Evolutionary conservation across 2,888 invertebrate genomes (phyloP), one percentile per base, ranked within the genome.

Genomic region (Agrochola lota): DNA sequence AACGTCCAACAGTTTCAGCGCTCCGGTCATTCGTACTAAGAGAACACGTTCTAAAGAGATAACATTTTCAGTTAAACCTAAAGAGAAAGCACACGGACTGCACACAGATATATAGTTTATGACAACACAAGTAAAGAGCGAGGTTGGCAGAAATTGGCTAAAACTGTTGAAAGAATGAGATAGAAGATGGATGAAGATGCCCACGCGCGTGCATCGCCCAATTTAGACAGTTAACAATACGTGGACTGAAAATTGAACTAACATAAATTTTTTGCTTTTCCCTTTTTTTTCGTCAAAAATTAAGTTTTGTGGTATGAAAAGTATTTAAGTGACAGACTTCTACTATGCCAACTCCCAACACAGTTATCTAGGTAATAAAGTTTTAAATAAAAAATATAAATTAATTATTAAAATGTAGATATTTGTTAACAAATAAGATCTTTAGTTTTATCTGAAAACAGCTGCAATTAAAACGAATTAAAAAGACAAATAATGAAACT

Each of bases 1-100:
- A 43, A 72, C 17, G 52, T 6, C 9, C 12, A 55, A 67, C 71
- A 59, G 55, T 35, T 49, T 67, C 35, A 72, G 35, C n/a, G 55
- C 66, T 70, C 49, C 70, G 64, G 40, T 40, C 40, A 64, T 40
- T n/a, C 1, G n/a, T 64, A 64, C 40, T 64, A 64, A n/a, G 64
- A 40, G 5, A 64, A 9, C 23, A 40, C 9, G 2, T 40, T 17
- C 4, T 6, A 15, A 26, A 26, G 26, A 30, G 4, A n/a, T 43
- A 43, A 43, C 43, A 43, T n/a, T 55, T 43, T 15, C 40, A 55
- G 40, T 68, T 8, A 40, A 68, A 68, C 23, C 20, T 35, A 4
- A 35, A 4, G 5, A 46, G 66, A 35, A 55, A 69, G 17, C 30
- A 11, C 12, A n/a, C 2, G 1, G 2, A 55, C 12, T 23, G 72